Base-by-base conservation (phyloP, 2,888 invertebrate genomes). In the Apotomis turbidana region DNA sequence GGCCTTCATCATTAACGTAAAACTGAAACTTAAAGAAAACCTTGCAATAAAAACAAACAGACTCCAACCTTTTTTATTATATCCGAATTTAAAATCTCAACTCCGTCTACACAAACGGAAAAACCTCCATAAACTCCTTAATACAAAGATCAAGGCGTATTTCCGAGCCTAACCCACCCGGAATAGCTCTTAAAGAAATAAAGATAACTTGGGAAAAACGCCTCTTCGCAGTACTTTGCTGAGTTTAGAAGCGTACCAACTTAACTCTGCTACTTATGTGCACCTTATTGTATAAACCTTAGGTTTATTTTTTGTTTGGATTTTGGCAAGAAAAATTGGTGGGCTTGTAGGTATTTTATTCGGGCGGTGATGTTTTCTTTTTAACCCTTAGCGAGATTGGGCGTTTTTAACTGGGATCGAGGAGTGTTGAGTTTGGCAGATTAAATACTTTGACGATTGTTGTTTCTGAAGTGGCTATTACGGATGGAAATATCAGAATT, bases 171-270 rank as follows among this genome's bases (percentile, higher is more conserved):
- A 68, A 71, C 67, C 67, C 71, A 68, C 61, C 68, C 67, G 61
- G 57, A 71, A 71, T 70, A 61, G 71, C 71, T 71, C 67, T 71
- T 71, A 71, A 71, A 71, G 71, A 71, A 71, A 71, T 71, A 71
- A 71, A 71, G 61, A 71, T 71, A 71, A 71, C 71, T 67, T 51
- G 13, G 61, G 51, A 71, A 71, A 71, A 71, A 71, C 71, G 71
- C 71, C 71, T 60, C 71, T 68, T 68, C 57, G 49, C 62, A 71
- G 71, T 68, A 67, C 67, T 71, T 71, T 9, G 15, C 60, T 3
- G 67, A 61, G 67, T 57, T 69, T 71, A 66, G 55, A 57, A 66
- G 46, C 27, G 44, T n/a, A 27, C 66, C 55, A 57, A 27, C 27
- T 36, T 36, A 66, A 46, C 6, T 44, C 0, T 66, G 55, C 66